Evolutionary conservation across 2,888 invertebrate genomes (phyloP), one percentile per base, ranked within the genome.

Genomic region (Tenthredo distinguenda): DNA sequence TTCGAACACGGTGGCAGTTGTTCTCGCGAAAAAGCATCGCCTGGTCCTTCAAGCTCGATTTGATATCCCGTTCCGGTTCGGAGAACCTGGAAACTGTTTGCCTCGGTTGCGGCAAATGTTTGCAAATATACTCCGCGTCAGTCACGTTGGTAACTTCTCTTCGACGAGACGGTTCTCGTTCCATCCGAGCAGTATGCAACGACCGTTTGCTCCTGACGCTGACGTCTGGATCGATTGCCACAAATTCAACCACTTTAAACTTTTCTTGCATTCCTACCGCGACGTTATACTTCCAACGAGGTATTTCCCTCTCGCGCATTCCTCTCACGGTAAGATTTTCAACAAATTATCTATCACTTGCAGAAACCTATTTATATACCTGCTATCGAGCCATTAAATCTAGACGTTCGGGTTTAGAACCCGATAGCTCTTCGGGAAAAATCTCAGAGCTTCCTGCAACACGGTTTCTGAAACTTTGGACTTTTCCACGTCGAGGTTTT

Each of bases 161-260:
- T 21, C 43, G 72, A 6, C 10, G 26, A 10, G 26, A 26, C 26
- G 26, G 26, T 26, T 74, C 47, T 77, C 77, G 47, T 26, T 26
- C 10, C 10, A 31, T 31, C 47, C 76, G 43, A 40, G 12, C 26
- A 40, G 74, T 43, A 74, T 40, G 15, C 40, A 74, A 40, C 3
- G 47, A 12, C 50, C 55, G 50, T 34, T 77, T 37, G 40, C 55
- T 43, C 12, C 79, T 58, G 47, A 34, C 79, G n/a, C 62, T n/a
- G 58, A 79, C 58, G 79, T 37, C n/a, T 62, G 40, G 58, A 81
- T 81, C 58, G 62, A 81, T 81, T 62, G 37, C 62, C 37, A 26
- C 34, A 37, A 58, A 79, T 79, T 55, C 79, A 79, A 79, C 40
- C 81, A 31, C 21, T 62, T 58, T 62, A 9, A 81, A 81, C 62